These are phyloP conservation scores for Sarcophilus harrisii DNA, from an alignment of 2,797 vertebrate genomes.

Conservation along the genomic window DNA sequence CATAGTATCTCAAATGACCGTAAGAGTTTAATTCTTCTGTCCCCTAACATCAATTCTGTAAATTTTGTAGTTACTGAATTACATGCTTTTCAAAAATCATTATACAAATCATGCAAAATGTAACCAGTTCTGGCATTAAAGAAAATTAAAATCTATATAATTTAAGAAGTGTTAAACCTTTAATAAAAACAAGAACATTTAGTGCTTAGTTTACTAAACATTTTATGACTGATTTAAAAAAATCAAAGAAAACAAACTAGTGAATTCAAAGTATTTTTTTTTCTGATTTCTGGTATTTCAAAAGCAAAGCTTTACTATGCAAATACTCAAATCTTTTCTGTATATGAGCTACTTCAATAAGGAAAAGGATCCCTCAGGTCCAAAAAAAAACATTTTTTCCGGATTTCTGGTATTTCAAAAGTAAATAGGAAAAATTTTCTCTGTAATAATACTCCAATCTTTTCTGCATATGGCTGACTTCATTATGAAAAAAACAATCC, in stretches of 20 bases:
- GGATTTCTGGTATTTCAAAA: conserved; percentile 42
- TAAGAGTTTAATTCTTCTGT: conserved; percentile 19
- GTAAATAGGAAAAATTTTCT: background rate
- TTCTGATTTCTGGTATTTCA: conserved; percentile 28
- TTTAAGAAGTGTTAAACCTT: conserved; percentile 15
- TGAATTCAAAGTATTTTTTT: conserved; percentile 6
- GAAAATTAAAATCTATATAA: conserved; percentile 33
- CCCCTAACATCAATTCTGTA: background rate
- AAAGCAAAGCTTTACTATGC: conserved; percentile 1
- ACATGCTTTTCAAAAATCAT: background rate
- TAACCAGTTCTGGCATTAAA: conserved; percentile 30
- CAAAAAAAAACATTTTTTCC: background rate
- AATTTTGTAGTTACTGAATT: conserved; percentile 26
- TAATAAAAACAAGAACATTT: background rate
- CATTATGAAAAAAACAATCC: background rate
- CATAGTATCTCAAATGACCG: background rate
- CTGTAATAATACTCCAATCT: background rate
- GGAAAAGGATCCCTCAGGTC: background rate
- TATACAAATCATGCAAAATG: background rate
- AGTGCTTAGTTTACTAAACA: conserved; percentile 9
- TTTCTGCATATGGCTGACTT: conserved; percentile 37
- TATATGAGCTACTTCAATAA: conserved; percentile 1
- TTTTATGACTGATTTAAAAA: conserved; percentile 17
- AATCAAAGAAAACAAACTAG: background rate
- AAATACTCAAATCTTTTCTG: conserved; percentile 24